Percentiles rank a stretch among this genome's conserved stretches.
These are phyloP conservation scores for Cynopterus sphinx DNA, from an alignment of 2,797 vertebrate species.

Conservation along the genomic window DNA sequence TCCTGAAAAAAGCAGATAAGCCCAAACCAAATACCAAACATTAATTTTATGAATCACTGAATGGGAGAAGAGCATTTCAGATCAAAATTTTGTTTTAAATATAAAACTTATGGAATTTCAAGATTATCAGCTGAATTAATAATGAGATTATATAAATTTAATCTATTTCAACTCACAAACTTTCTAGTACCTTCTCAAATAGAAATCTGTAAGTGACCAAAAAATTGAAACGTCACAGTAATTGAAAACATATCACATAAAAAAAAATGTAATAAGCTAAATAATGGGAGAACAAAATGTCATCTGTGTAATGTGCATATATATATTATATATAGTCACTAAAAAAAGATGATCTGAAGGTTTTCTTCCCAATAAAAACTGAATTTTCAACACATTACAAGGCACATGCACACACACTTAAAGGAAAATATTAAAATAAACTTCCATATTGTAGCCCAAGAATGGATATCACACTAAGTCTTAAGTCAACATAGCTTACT, in stretches of 20 bases:
- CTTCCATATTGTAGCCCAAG: not conserved
- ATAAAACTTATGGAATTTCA: not conserved
- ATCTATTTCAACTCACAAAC: not conserved
- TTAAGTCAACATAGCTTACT: not conserved
- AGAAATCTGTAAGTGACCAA: not conserved
- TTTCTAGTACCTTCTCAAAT: not conserved
- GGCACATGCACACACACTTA: not conserved
- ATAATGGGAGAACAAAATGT: not conserved
- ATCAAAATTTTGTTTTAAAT: conserved; percentile 32
- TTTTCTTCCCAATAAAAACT: conserved; percentile 2
- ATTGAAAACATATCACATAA: not conserved
- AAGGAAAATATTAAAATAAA: not conserved
- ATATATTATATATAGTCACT: not conserved
- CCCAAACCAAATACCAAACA: conserved; percentile 16
- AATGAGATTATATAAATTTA: not conserved
- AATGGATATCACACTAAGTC: not conserved
- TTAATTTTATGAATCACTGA: conserved; percentile 11
- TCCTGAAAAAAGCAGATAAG: not conserved
- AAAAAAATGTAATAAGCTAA: not conserved
- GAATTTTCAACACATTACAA: not conserved
- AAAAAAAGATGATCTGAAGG: not conserved
- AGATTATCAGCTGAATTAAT: not conserved
- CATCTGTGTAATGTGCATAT: not conserved
- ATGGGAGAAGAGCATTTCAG: not conserved
- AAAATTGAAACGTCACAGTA: not conserved